These are phyloP conservation scores for Anser brachyrhynchus DNA, from an alignment of 2,113 vertebrate species.

Conservation along the genomic window DNA sequence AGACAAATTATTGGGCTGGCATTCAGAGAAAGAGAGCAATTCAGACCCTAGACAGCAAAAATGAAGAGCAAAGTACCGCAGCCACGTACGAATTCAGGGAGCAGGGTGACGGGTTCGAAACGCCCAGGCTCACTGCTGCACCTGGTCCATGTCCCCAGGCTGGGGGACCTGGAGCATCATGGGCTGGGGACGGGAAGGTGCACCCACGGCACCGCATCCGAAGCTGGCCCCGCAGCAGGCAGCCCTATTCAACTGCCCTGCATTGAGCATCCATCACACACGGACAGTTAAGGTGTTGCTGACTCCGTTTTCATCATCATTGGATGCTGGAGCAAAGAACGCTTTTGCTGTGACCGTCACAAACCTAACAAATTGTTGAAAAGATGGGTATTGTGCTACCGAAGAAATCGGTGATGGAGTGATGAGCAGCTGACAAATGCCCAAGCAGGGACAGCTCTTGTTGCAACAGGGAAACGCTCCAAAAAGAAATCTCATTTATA, in stretches of 20 bases:
- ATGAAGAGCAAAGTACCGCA: background rate
- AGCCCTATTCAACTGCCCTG: rapidly evolving
- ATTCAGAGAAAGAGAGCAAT: rapidly evolving
- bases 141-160: rapidly evolving
- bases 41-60: background rate
- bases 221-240: background rate
- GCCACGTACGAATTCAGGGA: rapidly evolving
- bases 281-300: rapidly evolving
- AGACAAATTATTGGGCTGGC: rapidly evolving
- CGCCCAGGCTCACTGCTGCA: background rate
- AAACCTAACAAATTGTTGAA: background rate
- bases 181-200: too few relatives aligned
- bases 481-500: background rate
- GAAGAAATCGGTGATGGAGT: rapidly evolving
- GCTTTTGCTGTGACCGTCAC: rapidly evolving
- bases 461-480: background rate
- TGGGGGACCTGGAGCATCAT: background rate
- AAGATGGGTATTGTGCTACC: rapidly evolving
- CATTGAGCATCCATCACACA: rapidly evolving
- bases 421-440: background rate
- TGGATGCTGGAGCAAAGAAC: background rate
- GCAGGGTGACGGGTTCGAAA: rapidly evolving
- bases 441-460: background rate
- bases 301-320: background rate
- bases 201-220: background rate